Conservation (phyloP, 2,113 vertebrate genomes). For the Zeus faber region DNA sequence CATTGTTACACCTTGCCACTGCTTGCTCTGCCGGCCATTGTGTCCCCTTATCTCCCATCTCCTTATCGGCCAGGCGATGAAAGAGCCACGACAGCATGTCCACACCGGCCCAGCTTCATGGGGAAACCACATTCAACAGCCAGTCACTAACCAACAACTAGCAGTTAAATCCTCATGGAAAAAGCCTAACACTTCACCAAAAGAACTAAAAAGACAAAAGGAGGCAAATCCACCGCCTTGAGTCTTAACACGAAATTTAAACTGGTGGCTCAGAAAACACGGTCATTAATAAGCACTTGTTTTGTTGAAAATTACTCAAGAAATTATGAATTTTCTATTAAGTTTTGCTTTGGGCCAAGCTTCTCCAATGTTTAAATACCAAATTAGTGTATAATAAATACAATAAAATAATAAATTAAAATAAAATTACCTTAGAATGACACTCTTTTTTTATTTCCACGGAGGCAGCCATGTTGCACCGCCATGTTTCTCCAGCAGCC, state of each 20-base stretch:
- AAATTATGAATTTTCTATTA: slow-evolving; percentile 20
- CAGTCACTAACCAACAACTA: slow-evolving; percentile 65
- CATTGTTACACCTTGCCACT: slow-evolving; percentile 70
- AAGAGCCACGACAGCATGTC: slow-evolving; percentile 71
- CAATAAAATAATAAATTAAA: no score
- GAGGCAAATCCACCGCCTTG: slow-evolving; percentile 21
- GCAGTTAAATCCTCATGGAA: slow-evolving; percentile 55
- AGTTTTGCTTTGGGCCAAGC: slow-evolving; percentile 28
- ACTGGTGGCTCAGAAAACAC: slow-evolving; percentile 3
- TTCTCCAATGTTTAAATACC: slow-evolving; percentile 32
- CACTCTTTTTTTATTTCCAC: no score
- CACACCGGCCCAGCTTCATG: slow-evolving; percentile 56
- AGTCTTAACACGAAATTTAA: slow-evolving; percentile 10
- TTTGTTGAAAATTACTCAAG: slow-evolving; percentile 23
- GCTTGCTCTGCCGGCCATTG: slow-evolving; percentile 69
- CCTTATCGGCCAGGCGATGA: slow-evolving; percentile 70
- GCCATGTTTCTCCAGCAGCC: no score
- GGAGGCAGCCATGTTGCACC: no score
- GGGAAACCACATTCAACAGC: slow-evolving; percentile 67
- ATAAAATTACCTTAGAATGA: no score
- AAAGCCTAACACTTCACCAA: slow-evolving; percentile 59
- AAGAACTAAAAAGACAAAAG: slow-evolving; percentile 56
- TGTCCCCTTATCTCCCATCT: slow-evolving; percentile 75
- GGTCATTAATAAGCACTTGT: slow-evolving; percentile 3
- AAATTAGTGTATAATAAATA: no score